Base-by-base conservation (phyloP, 2,888 invertebrate species). In the Mantis religiosa region DNA sequence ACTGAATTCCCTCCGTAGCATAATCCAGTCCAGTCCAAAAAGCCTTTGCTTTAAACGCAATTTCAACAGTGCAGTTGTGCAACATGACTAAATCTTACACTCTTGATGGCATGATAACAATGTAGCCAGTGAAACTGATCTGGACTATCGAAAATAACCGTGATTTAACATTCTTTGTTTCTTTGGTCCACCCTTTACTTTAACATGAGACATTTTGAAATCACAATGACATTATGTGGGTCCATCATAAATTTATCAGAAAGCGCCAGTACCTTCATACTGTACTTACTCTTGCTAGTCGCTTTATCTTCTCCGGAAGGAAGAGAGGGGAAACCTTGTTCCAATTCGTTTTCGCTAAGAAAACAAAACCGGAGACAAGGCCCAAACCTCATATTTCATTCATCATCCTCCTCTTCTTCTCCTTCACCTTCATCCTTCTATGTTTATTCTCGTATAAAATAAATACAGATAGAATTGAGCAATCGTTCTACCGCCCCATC, bases 371-470 rank as follows among this genome's bases (percentile, higher is more conserved):
- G 87, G 87, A 89, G 89, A 87, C 87, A 89, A 89, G 89, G 87
- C 84, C 89, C 81, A 84, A 71, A 89, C 87, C 89, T 89, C 89
- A 89, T 89, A 87, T 89, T 89, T 89, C 89, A 87, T 89, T 89
- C 87, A 89, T 84, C 87, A 41, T 85, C 25, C 54, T 71, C 54
- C 89, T 81, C 84, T 87, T 87, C 89, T 47, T 87, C 88, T 86
- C 20, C 82, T 88, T 85, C 41, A 71, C 54, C 54, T 71, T 71
- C 54, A 71, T 71, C 87, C 84, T 89, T 28, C 86, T 86, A 82
- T 87, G 87, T 87, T 87, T 87, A 82, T 87, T 87, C 82, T 87
- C 34, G 87, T 54, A 82, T 87, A 87, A 87, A 87, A 87, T 87
- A 87, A 87, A 87, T 87, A 87, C 87, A 87, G 87, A 87, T 82